Evolutionary conservation across 2,113 vertebrate genomes (phyloP).

Genomic region (Hyla sarda): DNA sequence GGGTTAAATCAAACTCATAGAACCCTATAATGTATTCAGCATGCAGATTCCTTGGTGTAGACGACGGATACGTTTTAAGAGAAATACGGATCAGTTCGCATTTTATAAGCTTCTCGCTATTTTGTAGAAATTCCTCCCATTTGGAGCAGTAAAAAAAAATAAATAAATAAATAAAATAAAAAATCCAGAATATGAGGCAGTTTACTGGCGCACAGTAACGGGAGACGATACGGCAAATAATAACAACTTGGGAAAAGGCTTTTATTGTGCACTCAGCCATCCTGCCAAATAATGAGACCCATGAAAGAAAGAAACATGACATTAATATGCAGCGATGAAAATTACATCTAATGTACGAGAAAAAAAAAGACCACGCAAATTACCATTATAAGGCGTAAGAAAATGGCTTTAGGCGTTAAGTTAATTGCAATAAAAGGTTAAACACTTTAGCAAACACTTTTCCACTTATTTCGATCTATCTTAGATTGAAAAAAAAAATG

Average conservation of each 20-base stretch:
- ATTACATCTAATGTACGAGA: neutral
- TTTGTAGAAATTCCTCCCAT: neutral
- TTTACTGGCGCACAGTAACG: neutral
- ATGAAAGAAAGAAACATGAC: neutral
- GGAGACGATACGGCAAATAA: neutral
- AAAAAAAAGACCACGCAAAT: neutral
- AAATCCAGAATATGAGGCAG: neutral
- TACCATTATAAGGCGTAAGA: neutral
- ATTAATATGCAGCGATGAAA: neutral
- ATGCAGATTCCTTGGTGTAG: neutral
- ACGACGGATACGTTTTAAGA: neutral
- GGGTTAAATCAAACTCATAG: too few species aligned
- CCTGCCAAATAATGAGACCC: neutral
- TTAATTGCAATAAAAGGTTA: neutral
- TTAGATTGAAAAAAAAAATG: neutral
- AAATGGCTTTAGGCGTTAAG: neutral
- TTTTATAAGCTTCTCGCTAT: neutral
- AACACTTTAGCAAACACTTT: neutral
- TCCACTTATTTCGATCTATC: neutral
- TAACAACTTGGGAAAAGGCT: neutral
- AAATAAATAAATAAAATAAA: too few species aligned
- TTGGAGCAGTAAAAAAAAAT: neutral
- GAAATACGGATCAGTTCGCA: neutral
- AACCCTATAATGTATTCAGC: neutral
- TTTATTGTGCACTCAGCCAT: conserved; percentile 4